phyloP scores from a whole-genome alignment of 2,888 invertebrate genomes.

The Iphiclides podalirius region DNA sequence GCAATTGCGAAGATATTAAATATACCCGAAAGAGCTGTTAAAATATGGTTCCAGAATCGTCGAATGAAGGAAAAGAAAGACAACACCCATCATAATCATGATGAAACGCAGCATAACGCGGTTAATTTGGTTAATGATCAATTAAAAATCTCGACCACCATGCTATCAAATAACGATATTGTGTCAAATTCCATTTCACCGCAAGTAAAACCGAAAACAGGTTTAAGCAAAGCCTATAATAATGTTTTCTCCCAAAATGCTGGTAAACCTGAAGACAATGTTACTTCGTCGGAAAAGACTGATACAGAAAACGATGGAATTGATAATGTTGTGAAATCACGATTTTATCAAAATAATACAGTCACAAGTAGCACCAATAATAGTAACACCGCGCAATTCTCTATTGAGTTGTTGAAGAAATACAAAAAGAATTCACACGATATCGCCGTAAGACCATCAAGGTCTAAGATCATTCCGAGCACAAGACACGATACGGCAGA shows the following conservation, averaged over 20 bases:
- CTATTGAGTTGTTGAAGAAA: constrained; percentile 14
- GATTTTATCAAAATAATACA: neutral
- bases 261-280: neutral
- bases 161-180: constrained; percentile 41
- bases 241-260: constrained; percentile 6
- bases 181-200: constrained; percentile 25
- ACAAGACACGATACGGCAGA: neutral
- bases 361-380: constrained; percentile 12
- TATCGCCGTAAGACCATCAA: neutral
- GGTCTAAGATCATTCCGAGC: neutral
- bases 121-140: constrained; percentile 36
- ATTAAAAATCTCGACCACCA: constrained; percentile 39
- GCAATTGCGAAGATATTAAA: constrained; percentile 82
- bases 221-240: constrained; percentile 14
- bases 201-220: constrained; percentile 35
- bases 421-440: constrained; percentile 1
- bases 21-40: constrained; percentile 87
- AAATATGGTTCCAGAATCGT: constrained; percentile 92
- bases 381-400: constrained; percentile 4
- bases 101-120: constrained; percentile 30
- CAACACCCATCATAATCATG: constrained; percentile 31
- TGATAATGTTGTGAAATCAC: too few relatives aligned
- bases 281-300: neutral
- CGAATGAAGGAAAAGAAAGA: constrained; percentile 87
- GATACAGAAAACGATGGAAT: neutral